Conservation (phyloP, 53 echinoderm and acorn worm species). For the Glandiceps talaboti region DNA sequence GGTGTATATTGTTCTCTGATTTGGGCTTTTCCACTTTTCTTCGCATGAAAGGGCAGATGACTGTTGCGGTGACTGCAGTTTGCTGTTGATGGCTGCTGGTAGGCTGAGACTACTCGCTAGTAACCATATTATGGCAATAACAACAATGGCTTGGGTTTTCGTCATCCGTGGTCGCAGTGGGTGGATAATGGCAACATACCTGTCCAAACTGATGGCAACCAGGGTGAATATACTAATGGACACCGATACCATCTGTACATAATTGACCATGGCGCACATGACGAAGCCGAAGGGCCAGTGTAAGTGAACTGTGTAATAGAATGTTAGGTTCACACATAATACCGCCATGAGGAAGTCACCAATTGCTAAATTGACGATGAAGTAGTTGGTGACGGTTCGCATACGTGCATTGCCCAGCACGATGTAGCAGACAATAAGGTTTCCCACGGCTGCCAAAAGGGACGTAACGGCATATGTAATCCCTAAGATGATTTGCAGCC, state of each 20-base stretch:
- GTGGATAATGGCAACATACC: conserved; percentile 85
- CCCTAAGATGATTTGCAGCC: conserved; percentile 70
- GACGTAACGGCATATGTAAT: conserved; percentile 47
- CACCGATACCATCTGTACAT: conserved; percentile 63
- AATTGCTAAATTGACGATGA: conserved; percentile 80
- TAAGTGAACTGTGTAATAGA: conserved; percentile 71
- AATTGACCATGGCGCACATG: conserved; percentile 73
- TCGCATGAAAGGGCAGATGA: conserved; percentile 38
- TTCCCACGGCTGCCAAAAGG: conserved; percentile 62
- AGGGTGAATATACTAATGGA: conserved; percentile 89
- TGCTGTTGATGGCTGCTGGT: conserved; percentile 51
- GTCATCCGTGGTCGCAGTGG: conserved; percentile 83
- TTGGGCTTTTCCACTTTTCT: conserved; percentile 36
- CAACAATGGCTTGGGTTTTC: conserved; percentile 44
- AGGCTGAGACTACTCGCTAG: conserved; percentile 59
- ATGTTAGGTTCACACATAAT: conserved; percentile 72
- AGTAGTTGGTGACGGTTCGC: conserved; percentile 96
- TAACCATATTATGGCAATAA: conserved; percentile 61
- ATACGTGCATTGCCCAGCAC: conserved; percentile 78
- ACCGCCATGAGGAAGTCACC: conserved; percentile 81
- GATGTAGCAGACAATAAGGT: conserved; percentile 79
- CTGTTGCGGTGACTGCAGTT: background rate
- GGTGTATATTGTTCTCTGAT: conserved; percentile 39
- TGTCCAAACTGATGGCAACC: conserved; percentile 81
- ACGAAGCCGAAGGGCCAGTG: conserved; percentile 74